These are phyloP conservation scores for Limnothrissa miodon DNA, from an alignment of 2,113 vertebrate genomes.

Conservation along the genomic window DNA sequence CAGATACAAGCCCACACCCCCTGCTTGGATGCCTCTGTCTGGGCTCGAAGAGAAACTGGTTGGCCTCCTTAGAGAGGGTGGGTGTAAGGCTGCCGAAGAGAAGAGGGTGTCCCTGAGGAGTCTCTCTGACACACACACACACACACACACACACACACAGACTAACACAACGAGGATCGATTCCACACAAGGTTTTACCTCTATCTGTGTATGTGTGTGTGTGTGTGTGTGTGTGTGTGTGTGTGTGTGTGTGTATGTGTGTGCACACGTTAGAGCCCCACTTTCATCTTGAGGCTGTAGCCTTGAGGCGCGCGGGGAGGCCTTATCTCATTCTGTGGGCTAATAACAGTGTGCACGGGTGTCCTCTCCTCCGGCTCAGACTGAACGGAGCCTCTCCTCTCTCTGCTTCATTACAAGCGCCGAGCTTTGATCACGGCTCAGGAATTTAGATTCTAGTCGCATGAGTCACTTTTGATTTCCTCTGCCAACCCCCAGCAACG, in stretches of 20 bases:
- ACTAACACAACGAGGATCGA: background rate
- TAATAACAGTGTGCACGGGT: background rate
- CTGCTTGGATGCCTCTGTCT: background rate
- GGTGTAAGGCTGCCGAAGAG: background rate
- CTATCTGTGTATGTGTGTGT: background rate
- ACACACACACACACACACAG: too few relatives aligned
- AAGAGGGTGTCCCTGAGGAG: background rate
- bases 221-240: constrained; percentile 5
- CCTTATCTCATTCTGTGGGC: too few relatives aligned
- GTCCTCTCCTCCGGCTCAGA: background rate
- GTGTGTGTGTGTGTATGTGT: background rate
- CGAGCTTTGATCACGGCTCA: background rate
- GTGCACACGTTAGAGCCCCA: background rate
- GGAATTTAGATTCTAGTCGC: background rate
- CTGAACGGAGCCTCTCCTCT: background rate
- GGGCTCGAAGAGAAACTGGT: background rate
- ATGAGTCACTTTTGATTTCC: background rate
- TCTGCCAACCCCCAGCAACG: background rate
- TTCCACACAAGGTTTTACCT: background rate
- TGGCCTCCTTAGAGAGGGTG: background rate
- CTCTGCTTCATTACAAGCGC: too few relatives aligned
- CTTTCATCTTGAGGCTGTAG: background rate
- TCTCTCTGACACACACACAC: background rate
- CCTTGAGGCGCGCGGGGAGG: background rate
- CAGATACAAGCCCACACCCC: too few relatives aligned